Percentiles rank a stretch among this genome's conserved stretches.
Conservation (phyloP, 2,888 invertebrate species). For the Hedychridium roseum region DNA sequence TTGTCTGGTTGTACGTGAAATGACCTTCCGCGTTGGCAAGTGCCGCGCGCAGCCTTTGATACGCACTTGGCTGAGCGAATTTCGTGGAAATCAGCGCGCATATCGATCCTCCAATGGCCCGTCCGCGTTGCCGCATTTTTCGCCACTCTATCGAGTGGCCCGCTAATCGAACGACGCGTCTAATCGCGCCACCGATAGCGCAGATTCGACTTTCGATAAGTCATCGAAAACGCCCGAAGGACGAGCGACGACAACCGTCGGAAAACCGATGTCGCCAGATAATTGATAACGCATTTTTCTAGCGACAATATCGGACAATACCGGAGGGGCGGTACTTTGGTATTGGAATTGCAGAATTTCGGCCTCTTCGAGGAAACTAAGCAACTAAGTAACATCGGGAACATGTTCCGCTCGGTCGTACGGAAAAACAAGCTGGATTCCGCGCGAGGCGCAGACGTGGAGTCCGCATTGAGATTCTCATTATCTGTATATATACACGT, state of each 20-base stretch:
- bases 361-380: slow-evolving; percentile 2
- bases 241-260: neutral
- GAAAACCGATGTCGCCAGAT: slow-evolving; percentile 10
- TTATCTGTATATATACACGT: slow-evolving; percentile 10
- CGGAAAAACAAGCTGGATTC: neutral
- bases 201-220: slow-evolving; percentile 24
- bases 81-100: too few relatives aligned
- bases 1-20: too few relatives aligned
- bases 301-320: neutral
- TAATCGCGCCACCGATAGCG: slow-evolving; percentile 37
- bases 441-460: neutral
- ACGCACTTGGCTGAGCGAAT: too few relatives aligned
- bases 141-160: too few relatives aligned
- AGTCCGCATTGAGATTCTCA: neutral
- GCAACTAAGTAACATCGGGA: neutral
- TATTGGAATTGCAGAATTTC: slow-evolving; percentile 11
- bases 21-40: too few relatives aligned
- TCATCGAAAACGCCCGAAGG: too few relatives aligned
- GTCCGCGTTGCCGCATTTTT: too few relatives aligned
- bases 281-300: slow-evolving; percentile 7
- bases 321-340: slow-evolving; percentile 2
- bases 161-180: slow-evolving; percentile 39
- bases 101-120: too few relatives aligned
- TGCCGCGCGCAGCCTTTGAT: too few relatives aligned
- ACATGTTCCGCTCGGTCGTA: neutral